Conservation (phyloP, 1,140 invertebrate genomes). For the Zaprionus gabonicus region DNA sequence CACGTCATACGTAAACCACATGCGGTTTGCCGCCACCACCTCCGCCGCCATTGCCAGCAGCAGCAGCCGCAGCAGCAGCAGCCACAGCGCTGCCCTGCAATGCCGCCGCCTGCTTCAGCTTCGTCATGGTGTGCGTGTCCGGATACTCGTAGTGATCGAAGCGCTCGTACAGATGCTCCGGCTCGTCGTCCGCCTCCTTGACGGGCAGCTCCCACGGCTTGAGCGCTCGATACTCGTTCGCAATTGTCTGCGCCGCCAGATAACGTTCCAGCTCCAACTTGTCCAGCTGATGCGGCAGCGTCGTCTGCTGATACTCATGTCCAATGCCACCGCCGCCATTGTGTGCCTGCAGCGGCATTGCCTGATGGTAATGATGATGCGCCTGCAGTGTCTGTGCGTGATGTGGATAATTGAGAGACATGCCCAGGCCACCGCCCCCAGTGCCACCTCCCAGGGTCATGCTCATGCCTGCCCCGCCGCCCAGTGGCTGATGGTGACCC, state of each 20-base stretch:
- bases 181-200: conserved; percentile 80
- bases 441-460: conserved; percentile 62
- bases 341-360: conserved; percentile 72
- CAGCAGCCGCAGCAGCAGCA: conserved; percentile 13
- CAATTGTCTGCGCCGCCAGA: conserved; percentile 79
- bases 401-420: conserved; percentile 73
- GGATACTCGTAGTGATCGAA: conserved; percentile 84
- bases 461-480: conserved; percentile 63
- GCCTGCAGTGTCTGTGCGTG: conserved; percentile 73
- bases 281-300: conserved; percentile 75
- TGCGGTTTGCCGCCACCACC: conserved; percentile 70
- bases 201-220: conserved; percentile 83
- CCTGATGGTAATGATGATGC: conserved; percentile 63
- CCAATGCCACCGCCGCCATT: conserved; percentile 14
- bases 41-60: conserved; percentile 1
- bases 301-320: conserved; percentile 77
- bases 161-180: conserved; percentile 83
- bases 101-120: conserved; percentile 72
- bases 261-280: conserved; percentile 83
- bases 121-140: conserved; percentile 78
- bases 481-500: conserved; percentile 67
- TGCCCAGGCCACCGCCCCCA: conserved; percentile 48
- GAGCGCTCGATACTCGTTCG: conserved; percentile 81
- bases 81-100: conserved; percentile 35
- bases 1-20: conserved; percentile 84